Evolutionary conservation across 2,888 invertebrate genomes (phyloP).

Genomic region (Trichogramma dendrolimi): DNA sequence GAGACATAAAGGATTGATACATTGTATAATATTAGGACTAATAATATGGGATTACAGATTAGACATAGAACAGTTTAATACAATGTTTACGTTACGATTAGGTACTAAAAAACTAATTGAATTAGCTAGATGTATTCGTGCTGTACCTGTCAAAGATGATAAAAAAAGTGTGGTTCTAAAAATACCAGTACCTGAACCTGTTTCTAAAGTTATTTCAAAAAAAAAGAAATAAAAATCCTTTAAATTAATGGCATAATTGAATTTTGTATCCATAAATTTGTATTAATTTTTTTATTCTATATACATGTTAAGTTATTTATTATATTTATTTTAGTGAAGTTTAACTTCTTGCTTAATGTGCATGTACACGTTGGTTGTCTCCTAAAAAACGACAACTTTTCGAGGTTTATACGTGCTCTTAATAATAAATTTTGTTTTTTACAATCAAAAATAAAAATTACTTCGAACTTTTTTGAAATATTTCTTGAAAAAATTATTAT

Average conservation of each 20-base stretch:
- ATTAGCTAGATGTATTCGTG: conserved; percentile 40
- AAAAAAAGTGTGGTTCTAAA: conserved; percentile 40
- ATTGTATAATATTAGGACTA: conserved; percentile 43
- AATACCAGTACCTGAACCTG: conserved; percentile 41
- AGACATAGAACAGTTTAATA: conserved; percentile 41
- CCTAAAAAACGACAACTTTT: too few relatives aligned
- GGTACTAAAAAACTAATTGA: conserved; percentile 41
- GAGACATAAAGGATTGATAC: conserved; percentile 44
- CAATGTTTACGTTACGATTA: conserved; percentile 33
- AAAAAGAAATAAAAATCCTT: conserved; percentile 31
- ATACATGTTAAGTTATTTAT: too few relatives aligned
- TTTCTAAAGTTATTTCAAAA: conserved; percentile 16
- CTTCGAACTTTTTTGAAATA: too few relatives aligned
- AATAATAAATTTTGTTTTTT: too few relatives aligned
- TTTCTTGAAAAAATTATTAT: neutral
- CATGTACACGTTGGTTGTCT: too few relatives aligned
- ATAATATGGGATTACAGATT: conserved; percentile 39
- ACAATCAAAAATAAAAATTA: neutral
- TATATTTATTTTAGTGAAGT: too few relatives aligned
- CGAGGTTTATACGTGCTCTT: too few relatives aligned
- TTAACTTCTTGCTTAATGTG: too few relatives aligned
- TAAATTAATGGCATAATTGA: conserved; percentile 4
- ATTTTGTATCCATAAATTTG: neutral
- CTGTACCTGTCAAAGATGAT: conserved; percentile 37
- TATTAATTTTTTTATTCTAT: neutral